phyloP scores from a whole-genome alignment of 2,888 invertebrate species.

The Heteropelma amictum region DNA sequence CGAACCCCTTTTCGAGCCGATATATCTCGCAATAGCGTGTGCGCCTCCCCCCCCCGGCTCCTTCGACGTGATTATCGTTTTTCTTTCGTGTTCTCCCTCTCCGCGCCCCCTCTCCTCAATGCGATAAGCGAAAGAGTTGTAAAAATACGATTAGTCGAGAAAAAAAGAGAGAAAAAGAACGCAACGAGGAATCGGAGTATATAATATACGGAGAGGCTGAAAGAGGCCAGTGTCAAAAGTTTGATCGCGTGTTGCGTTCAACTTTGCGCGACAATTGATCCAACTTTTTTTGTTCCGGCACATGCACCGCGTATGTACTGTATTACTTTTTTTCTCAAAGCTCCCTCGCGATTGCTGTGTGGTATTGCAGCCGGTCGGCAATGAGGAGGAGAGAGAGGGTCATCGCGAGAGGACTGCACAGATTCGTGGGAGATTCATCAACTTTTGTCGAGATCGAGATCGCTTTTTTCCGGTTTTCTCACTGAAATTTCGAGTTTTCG shows the following conservation, averaged over 20 bases:
- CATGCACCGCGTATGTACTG: too few species aligned
- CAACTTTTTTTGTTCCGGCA: too few species aligned
- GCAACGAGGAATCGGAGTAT: neutral
- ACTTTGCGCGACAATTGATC: conserved; percentile 59
- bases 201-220: conserved; percentile 18
- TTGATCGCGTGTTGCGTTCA: conserved; percentile 64
- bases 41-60: neutral
- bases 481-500: too few species aligned
- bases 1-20: conserved; percentile 24
- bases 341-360: neutral
- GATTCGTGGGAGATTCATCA: too few species aligned
- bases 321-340: conserved; percentile 2
- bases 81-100: neutral
- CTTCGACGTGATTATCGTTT: neutral
- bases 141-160: conserved; percentile 23
- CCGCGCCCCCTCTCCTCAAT: neutral
- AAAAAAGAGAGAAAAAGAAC: neutral
- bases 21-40: conserved; percentile 39
- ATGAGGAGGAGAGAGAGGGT: conserved; percentile 24
- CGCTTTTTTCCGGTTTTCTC: too few species aligned
- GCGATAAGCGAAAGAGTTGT: conserved; percentile 36
- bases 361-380: too few species aligned
- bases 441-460: too few species aligned
- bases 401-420: conserved; percentile 14
- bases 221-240: conserved; percentile 53